These are phyloP conservation scores for Sarotherodon lohbergeri DNA, from an alignment of 2,113 vertebrate genomes.

Conservation along the genomic window DNA sequence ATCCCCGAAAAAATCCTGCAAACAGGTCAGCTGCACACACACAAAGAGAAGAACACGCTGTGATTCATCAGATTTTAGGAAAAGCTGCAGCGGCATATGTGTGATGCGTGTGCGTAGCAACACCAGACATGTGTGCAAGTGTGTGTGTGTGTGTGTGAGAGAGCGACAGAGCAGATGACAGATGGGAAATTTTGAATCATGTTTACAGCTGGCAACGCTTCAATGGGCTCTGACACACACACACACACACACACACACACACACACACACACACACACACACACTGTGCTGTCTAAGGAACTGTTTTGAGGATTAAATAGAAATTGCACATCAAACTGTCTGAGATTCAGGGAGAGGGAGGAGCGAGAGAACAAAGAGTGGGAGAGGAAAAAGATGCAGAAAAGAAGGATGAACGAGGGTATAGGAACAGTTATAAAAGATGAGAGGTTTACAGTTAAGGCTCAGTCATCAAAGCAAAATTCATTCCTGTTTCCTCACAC, in stretches of 20 bases:
- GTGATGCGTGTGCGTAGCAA: background rate
- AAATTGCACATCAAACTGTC: background rate
- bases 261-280: background rate
- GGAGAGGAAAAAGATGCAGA: background rate
- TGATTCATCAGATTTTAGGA: background rate
- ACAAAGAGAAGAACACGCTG: background rate
- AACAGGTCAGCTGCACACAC: conserved; percentile 81
- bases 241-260: background rate
- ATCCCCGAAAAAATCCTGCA: conserved; percentile 97
- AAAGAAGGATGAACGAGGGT: background rate
- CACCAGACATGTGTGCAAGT: background rate
- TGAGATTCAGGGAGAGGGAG: background rate
- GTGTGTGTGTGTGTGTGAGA: background rate
- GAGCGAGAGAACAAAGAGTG: background rate
- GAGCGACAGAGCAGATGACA: background rate
- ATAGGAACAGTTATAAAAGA: background rate
- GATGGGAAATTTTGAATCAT: background rate
- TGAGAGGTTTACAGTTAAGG: background rate
- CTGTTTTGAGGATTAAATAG: conserved; percentile 30
- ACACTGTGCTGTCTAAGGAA: background rate
- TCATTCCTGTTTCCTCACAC: background rate
- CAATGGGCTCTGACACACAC: background rate
- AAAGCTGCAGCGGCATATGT: background rate
- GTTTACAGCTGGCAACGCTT: background rate
- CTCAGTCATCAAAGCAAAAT: background rate